Percentiles rank a stretch among this genome's conserved stretches.
Conservation (phyloP, 2,888 invertebrate genomes). For the Lepidochrysops patricia region DNA sequence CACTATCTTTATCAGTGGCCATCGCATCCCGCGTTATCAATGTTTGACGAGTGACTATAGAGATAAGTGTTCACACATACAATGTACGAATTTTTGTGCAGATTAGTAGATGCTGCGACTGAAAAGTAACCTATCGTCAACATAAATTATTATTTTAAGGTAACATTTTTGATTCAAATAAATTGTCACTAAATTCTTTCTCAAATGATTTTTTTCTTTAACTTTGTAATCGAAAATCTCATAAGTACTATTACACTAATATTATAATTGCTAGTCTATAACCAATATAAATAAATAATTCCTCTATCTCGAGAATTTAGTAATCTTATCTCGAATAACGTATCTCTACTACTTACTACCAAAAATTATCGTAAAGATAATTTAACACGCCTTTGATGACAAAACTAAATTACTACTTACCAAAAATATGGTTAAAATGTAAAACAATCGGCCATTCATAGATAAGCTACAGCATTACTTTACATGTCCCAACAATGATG, state of each 20-base stretch:
- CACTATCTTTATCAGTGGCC: slow-evolving; percentile 44
- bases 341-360: neutral
- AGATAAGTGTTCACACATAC: slow-evolving; percentile 40
- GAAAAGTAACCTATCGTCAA: too few species aligned
- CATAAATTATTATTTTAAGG: too few species aligned
- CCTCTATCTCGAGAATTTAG: neutral
- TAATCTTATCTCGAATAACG: neutral
- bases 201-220: too few species aligned
- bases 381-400: neutral
- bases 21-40: slow-evolving; percentile 53
- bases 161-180: neutral
- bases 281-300: neutral
- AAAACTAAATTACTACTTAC: neutral
- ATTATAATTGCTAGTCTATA: neutral
- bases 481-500: too few species aligned
- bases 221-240: too few species aligned
- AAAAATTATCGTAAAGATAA: neutral
- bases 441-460: too few species aligned
- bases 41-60: slow-evolving; percentile 36
- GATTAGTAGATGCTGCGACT: slow-evolving; percentile 20
- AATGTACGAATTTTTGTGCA: slow-evolving; percentile 30
- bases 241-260: too few species aligned
- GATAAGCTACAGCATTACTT: too few species aligned
- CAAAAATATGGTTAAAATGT: too few species aligned
- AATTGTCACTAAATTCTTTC: too few species aligned